Evolutionary conservation across 2,888 invertebrate species (phyloP).

Genomic region (Eucera pruinosa): DNA sequence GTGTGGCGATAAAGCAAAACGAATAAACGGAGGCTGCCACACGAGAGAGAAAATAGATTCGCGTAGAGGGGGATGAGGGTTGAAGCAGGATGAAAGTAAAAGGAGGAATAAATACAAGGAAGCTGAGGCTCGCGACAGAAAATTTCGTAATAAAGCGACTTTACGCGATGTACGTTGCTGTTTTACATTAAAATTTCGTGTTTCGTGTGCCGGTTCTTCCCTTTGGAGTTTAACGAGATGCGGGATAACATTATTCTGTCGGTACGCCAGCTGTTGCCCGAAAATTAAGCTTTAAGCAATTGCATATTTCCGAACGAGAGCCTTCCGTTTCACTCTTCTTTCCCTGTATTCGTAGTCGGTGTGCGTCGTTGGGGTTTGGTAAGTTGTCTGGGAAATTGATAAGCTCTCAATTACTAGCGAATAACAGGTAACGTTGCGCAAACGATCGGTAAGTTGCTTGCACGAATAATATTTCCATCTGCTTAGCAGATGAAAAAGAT

Average conservation of each 20-base stretch:
- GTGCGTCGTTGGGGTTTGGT: too few species aligned
- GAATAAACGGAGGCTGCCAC: neutral
- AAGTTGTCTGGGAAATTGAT: too few species aligned
- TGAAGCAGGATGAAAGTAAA: neutral
- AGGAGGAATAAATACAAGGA: slow-evolving; percentile 27
- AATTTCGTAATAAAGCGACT: slow-evolving; percentile 40
- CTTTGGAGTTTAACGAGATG: slow-evolving; percentile 21
- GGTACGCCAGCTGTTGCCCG: slow-evolving; percentile 18
- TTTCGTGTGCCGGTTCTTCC: slow-evolving; percentile 2
- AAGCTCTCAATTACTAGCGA: too few species aligned
- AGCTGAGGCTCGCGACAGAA: neutral
- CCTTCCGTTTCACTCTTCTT: neutral
- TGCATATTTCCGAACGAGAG: slow-evolving; percentile 10
- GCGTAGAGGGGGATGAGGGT: slow-evolving; percentile 3
- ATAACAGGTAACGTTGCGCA: too few species aligned
- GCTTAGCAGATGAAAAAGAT: too few species aligned
- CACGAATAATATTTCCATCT: too few species aligned
- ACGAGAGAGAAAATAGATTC: slow-evolving; percentile 8
- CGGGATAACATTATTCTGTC: slow-evolving; percentile 25
- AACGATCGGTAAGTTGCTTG: too few species aligned
- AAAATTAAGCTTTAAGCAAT: slow-evolving; percentile 15
- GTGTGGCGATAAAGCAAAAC: slow-evolving; percentile 32
- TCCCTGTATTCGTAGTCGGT: too few species aligned
- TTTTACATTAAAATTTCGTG: slow-evolving; percentile 23
- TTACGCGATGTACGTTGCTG: slow-evolving; percentile 21